Conservation (phyloP, 2,888 invertebrate species). For the Andrena bucephala region DNA sequence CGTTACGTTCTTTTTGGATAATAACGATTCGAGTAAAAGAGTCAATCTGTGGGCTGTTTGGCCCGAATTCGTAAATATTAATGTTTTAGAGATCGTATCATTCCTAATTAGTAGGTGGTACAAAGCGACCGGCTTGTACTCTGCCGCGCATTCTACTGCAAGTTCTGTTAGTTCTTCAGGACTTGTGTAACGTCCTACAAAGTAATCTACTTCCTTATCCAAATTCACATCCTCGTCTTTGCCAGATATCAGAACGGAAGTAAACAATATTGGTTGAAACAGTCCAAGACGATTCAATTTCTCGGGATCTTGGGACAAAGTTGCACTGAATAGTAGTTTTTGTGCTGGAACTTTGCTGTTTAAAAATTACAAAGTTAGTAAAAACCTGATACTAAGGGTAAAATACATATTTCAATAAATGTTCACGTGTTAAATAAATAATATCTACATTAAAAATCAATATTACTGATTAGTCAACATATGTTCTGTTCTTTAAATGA, state of each 20-base stretch:
- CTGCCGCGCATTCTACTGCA: slow-evolving; percentile 88
- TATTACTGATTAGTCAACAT: background rate
- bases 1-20: slow-evolving; percentile 85
- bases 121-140: slow-evolving; percentile 93
- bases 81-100: slow-evolving; percentile 90
- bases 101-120: slow-evolving; percentile 88
- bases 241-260: slow-evolving; percentile 87
- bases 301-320: slow-evolving; percentile 98
- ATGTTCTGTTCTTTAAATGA: background rate
- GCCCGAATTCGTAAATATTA: slow-evolving; percentile 96
- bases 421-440: background rate
- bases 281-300: slow-evolving; percentile 95
- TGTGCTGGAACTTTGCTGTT: slow-evolving; percentile 88
- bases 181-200: slow-evolving; percentile 92
- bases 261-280: slow-evolving; percentile 97
- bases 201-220: slow-evolving; percentile 84
- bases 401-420: background rate
- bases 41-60: slow-evolving; percentile 91
- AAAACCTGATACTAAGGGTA: background rate
- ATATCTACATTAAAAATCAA: no score
- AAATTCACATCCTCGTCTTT: slow-evolving; percentile 80
- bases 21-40: slow-evolving; percentile 88
- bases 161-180: slow-evolving; percentile 91
- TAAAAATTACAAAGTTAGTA: slow-evolving; percentile 25
- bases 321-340: slow-evolving; percentile 98